Conservation (phyloP, 2,888 invertebrate species). For the Folsomia candida region DNA sequence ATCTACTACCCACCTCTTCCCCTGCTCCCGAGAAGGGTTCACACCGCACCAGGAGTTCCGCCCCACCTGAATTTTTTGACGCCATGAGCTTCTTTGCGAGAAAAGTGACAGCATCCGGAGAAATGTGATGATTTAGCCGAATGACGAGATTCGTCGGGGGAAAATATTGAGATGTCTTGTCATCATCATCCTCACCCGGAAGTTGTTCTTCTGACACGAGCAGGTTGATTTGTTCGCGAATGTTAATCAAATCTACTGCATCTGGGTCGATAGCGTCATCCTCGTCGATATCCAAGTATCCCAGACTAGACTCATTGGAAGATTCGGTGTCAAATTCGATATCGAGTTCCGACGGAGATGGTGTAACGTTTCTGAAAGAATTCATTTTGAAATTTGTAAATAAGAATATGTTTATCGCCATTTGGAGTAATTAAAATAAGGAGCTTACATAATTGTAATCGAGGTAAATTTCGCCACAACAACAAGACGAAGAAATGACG, state of each 20-base stretch:
- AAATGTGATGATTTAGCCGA: slow-evolving; percentile 21
- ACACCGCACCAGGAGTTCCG: slow-evolving; percentile 22
- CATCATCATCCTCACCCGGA: background rate
- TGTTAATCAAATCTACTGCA: background rate
- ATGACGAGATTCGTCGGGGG: slow-evolving; percentile 25
- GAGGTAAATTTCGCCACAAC: too few relatives aligned
- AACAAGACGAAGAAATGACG: too few relatives aligned
- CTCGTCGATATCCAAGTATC: background rate
- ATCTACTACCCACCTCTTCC: background rate
- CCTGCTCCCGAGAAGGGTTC: slow-evolving; percentile 22
- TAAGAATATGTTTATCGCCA: too few relatives aligned
- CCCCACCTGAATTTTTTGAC: slow-evolving; percentile 24
- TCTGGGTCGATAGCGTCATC: background rate
- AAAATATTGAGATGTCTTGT: background rate
- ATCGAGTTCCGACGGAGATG: background rate
- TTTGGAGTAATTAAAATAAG: too few relatives aligned
- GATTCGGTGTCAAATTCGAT: background rate
- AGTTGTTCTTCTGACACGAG: background rate
- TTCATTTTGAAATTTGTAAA: too few relatives aligned
- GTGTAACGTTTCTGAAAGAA: too few relatives aligned
- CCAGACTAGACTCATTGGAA: background rate
- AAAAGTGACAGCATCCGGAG: slow-evolving; percentile 17
- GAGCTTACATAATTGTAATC: too few relatives aligned
- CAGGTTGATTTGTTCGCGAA: background rate
- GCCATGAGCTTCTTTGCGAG: slow-evolving; percentile 21